Base-by-base conservation (phyloP, 2,113 vertebrate genomes). In the Panurus biarmicus region DNA sequence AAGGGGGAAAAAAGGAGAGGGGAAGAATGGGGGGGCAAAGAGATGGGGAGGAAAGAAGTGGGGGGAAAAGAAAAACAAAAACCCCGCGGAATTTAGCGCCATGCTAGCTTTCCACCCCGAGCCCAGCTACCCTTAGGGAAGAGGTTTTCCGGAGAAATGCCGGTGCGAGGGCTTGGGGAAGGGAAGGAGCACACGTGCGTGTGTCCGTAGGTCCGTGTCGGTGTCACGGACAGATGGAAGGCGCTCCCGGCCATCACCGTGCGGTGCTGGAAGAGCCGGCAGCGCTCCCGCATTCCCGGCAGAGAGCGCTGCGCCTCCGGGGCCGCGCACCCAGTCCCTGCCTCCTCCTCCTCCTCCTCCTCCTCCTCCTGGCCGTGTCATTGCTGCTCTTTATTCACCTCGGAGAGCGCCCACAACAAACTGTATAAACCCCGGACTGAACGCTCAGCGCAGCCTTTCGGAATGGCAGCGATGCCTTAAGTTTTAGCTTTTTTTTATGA, bases 181-280 rank as follows among this genome's bases (percentile, higher is more conserved):
- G 40, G 67, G 14, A 16, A 35, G n/a, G 40, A 25, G 54, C 9
- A 36, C 36, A 6, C 0, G 17, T 2, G 15, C 5, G 73, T 38
- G 72, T 48, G 56, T 71, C 17, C 18, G 45, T 7, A 5, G 35
- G 17, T 18, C 67, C 35, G 1, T 36, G 45, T 3, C 5, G 8
- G 12, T 25, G 23, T n/a, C 18, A 3, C 33, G 13, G 72, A 7
- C 18, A 11, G 4, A 7, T 21, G 65, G n/a, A 14, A 17, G 13
- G 38, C 1, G 2, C 0, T 19, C 26, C 65, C 0, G 40, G 45
- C n/a, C n/a, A n/a, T n/a, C 8, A 67, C 72, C 9, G 47, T 1
- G 66, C 10, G 5, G 2, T 1, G 2, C 69, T 0, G 50, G 50
- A 4, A 2, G 1, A 4, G 1, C 48, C 31, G 1, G 83, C 60